These are phyloP conservation scores for Agrypnia vestita DNA, from an alignment of 1,140 invertebrate genomes.

Conservation along the genomic window DNA sequence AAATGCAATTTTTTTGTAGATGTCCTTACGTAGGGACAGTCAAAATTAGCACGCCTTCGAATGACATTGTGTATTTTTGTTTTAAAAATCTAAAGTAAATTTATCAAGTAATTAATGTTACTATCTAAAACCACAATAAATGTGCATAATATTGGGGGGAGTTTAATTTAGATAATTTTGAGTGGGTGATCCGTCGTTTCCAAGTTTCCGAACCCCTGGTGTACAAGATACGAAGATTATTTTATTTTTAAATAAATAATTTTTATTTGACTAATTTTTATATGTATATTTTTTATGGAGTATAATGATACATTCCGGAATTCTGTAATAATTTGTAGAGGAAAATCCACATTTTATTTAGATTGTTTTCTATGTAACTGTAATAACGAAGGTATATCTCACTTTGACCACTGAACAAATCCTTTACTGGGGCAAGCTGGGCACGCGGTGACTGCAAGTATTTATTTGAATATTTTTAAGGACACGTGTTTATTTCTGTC, in stretches of 20 bases:
- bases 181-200: too few species aligned
- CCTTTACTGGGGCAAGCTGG: constrained; percentile 46
- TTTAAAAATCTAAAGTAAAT: too few species aligned
- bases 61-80: too few species aligned
- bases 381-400: constrained; percentile 18
- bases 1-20: too few species aligned
- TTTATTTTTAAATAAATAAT: constrained; percentile 16
- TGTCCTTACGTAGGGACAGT: too few species aligned
- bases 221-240: too few species aligned
- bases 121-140: too few species aligned
- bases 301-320: constrained; percentile 52
- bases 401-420: constrained; percentile 45
- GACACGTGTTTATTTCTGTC: constrained; percentile 17
- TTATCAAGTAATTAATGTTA: too few species aligned
- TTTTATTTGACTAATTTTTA: constrained; percentile 21
- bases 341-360: constrained; percentile 15
- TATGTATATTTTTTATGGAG: constrained; percentile 40
- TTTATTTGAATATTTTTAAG: constrained; percentile 38
- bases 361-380: constrained; percentile 19
- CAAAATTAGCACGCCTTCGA: too few species aligned
- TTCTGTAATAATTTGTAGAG: constrained; percentile 21
- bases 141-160: too few species aligned
- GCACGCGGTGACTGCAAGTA: neutral
- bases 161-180: too few species aligned
- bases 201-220: too few species aligned